These are phyloP conservation scores for Phymorhynchus buccinoides DNA, from an alignment of 1,140 invertebrate genomes.

Conservation along the genomic window DNA sequence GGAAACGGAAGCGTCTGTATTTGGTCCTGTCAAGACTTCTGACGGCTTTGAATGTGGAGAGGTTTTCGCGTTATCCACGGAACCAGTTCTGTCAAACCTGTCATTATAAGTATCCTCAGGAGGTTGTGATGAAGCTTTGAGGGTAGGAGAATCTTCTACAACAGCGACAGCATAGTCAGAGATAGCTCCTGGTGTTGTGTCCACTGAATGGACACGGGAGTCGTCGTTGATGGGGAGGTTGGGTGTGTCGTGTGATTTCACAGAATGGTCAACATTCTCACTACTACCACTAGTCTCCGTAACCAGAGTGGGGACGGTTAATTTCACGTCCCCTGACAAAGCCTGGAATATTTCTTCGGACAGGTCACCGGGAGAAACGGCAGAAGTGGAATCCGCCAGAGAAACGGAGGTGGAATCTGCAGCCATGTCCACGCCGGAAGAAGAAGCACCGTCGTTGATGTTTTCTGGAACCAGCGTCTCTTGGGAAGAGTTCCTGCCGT, in stretches of 20 bases:
- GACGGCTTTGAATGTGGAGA: not conserved
- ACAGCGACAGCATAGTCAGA: not conserved
- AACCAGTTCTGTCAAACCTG: not conserved
- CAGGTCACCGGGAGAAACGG: too few species aligned
- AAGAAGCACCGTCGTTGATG: not conserved
- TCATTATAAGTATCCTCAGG: not conserved
- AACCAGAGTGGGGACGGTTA: not conserved
- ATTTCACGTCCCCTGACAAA: not conserved
- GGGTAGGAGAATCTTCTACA: not conserved
- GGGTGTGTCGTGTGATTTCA: not conserved
- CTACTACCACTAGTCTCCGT: not conserved
- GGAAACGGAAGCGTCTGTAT: not conserved
- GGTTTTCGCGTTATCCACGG: not conserved
- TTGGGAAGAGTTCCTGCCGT: not conserved
- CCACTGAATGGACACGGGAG: not conserved
- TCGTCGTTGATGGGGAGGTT: not conserved
- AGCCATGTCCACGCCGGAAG: not conserved
- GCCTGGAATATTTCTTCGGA: not conserved
- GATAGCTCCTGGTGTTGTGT: not conserved
- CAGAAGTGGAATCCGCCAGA: not conserved
- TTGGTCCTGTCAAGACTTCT: not conserved
- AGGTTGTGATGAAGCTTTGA: not conserved
- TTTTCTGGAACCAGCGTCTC: not conserved
- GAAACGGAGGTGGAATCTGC: not conserved
- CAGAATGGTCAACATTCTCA: not conserved